phyloP scores from a whole-genome alignment of 2,888 invertebrate species.

The Limnephilus marmoratus region DNA sequence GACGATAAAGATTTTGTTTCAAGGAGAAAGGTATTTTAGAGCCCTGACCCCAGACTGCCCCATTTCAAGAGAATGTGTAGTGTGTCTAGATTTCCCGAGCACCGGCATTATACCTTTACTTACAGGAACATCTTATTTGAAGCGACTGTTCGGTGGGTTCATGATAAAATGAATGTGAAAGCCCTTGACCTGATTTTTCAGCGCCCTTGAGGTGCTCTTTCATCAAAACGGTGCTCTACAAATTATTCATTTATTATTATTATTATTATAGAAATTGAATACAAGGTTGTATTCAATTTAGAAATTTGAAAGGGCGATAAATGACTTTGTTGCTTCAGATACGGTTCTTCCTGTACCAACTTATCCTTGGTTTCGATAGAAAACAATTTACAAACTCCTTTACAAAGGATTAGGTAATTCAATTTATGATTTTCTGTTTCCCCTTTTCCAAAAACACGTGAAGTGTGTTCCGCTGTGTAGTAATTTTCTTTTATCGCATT shows the following conservation, averaged over 20 bases:
- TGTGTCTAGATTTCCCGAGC: not conserved
- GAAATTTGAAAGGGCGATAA: too few relatives aligned
- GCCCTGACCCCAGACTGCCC: constrained; percentile 36
- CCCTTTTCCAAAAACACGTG: not conserved
- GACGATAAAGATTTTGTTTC: not conserved
- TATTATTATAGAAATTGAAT: too few relatives aligned
- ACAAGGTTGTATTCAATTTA: too few relatives aligned
- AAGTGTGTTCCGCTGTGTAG: not conserved
- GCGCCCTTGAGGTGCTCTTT: too few relatives aligned
- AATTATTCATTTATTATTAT: too few relatives aligned
- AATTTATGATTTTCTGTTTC: not conserved
- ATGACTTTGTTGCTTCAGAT: not conserved
- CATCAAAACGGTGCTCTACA: too few relatives aligned
- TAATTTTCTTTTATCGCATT: not conserved
- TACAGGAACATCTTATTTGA: not conserved
- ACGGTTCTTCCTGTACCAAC: not conserved
- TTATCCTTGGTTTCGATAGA: not conserved
- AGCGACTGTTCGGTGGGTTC: not conserved
- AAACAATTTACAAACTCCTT: not conserved
- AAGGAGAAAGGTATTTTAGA: constrained; percentile 52
- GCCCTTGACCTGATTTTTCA: too few relatives aligned
- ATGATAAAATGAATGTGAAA: too few relatives aligned
- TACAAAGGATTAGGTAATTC: not conserved
- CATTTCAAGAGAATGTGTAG: constrained; percentile 15
- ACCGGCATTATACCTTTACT: not conserved